Percentiles rank a stretch among this genome's conserved stretches.
phyloP scores from a whole-genome alignment of 2,797 vertebrate genomes.

The Labeo calbasu region DNA sequence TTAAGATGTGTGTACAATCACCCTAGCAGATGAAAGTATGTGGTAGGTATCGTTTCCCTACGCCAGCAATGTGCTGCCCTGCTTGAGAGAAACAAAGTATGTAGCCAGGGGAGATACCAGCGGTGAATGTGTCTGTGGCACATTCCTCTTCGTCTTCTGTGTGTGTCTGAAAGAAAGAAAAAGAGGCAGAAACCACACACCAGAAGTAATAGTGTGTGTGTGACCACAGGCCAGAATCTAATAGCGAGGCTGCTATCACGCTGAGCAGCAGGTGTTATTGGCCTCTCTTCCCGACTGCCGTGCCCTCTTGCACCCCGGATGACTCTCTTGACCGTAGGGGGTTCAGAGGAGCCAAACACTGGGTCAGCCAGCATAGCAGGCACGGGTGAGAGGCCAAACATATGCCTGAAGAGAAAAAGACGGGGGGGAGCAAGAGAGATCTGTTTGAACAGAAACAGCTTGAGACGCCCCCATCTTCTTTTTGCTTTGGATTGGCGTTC shows the following conservation, averaged over 20 bases:
- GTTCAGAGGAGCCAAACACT: conserved; percentile 83
- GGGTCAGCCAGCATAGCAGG: conserved; percentile 80
- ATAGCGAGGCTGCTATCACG: conserved; percentile 67
- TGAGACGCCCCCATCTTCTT: conserved; percentile 38
- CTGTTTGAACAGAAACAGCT: conserved; percentile 63
- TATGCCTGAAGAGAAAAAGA: conserved; percentile 67
- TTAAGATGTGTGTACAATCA: conserved; percentile 1
- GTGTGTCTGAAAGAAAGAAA: background rate
- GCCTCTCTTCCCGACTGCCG: conserved; percentile 75
- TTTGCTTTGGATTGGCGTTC: conserved; percentile 47
- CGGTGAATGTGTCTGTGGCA: conserved; percentile 6
- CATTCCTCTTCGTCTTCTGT: background rate
- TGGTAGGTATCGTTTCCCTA: background rate
- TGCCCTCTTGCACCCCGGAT: conserved; percentile 83
- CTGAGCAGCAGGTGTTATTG: conserved; percentile 89
- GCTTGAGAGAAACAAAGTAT: conserved; percentile 1
- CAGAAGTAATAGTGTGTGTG: conserved; percentile 42
- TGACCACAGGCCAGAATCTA: conserved; percentile 43
- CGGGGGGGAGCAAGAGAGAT: conserved; percentile 65
- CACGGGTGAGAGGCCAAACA: conserved; percentile 84
- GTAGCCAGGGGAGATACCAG: conserved; percentile 4
- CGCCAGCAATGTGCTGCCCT: background rate
- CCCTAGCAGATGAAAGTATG: background rate
- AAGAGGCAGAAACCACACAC: conserved; percentile 32
- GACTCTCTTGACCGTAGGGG: conserved; percentile 86